These are phyloP conservation scores for Microctenopoma stevenorrisi DNA, from an alignment of 2,797 vertebrate species.

Conservation along the genomic window DNA sequence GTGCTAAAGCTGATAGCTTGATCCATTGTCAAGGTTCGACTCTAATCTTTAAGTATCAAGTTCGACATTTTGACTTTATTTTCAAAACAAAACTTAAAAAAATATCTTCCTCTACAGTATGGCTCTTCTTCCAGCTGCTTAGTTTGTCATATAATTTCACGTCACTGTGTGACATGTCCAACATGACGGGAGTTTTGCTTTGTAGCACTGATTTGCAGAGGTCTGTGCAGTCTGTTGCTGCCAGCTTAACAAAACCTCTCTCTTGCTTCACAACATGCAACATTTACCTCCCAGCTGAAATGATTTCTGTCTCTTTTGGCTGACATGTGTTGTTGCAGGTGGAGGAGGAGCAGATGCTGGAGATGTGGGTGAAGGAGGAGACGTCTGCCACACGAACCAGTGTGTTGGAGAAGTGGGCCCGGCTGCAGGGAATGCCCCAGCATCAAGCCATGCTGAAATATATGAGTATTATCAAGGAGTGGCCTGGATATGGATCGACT, in stretches of 20 bases:
- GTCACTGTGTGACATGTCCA: not conserved
- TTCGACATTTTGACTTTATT: too few species aligned
- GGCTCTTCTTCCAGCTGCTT: not conserved
- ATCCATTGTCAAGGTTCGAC: too few species aligned
- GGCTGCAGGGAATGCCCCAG: slow-evolving; percentile 90
- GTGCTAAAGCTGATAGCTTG: too few species aligned
- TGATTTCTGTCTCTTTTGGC: not conserved
- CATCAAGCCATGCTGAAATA: slow-evolving; percentile 95
- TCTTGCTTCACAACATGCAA: not conserved
- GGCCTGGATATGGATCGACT: slow-evolving; percentile 94
- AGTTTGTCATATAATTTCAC: not conserved
- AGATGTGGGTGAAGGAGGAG: slow-evolving; percentile 98
- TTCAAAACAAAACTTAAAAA: too few species aligned
- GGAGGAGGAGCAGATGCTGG: slow-evolving; percentile 95
- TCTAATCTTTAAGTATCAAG: too few species aligned
- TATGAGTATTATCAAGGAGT: slow-evolving; percentile 93
- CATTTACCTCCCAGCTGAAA: slow-evolving; percentile 1
- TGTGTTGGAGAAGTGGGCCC: slow-evolving; percentile 92
- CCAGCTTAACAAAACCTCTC: not conserved
- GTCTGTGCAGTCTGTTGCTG: not conserved
- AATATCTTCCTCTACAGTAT: too few species aligned
- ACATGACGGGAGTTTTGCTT: not conserved
- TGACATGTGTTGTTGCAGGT: slow-evolving; percentile 71
- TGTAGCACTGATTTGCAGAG: not conserved
- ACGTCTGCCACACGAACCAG: slow-evolving; percentile 91